phyloP scores from a whole-genome alignment of 92 coral and sea anemone species.

The Metridium senile region DNA sequence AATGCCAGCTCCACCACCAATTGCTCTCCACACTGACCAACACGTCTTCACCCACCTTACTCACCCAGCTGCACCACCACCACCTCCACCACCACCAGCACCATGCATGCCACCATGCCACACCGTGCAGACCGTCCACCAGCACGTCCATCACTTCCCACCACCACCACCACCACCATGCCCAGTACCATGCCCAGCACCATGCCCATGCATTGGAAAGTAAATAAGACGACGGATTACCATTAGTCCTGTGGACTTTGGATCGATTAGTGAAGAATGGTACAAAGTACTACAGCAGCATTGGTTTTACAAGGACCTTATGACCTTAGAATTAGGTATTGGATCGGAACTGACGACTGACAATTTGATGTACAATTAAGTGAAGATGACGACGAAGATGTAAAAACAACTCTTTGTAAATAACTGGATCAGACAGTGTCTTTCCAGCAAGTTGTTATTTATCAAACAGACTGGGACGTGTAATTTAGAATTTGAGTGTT shows the following conservation, averaged over 20 bases:
- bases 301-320: slow-evolving; percentile 27
- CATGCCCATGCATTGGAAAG: slow-evolving; percentile 63
- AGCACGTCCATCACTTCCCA: slow-evolving; percentile 78
- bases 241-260: slow-evolving; percentile 43
- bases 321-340: slow-evolving; percentile 20
- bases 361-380: slow-evolving; percentile 20
- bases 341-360: slow-evolving; percentile 30
- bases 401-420: slow-evolving; percentile 39
- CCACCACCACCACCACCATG: slow-evolving; percentile 92
- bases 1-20: slow-evolving; percentile 78
- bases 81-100: slow-evolving; percentile 73
- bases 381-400: slow-evolving; percentile 29
- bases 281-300: slow-evolving; percentile 30
- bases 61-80: slow-evolving; percentile 83
- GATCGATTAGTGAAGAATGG: slow-evolving; percentile 29
- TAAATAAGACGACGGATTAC: slow-evolving; percentile 13
- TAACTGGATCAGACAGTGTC: slow-evolving; percentile 25
- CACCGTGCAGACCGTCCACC: slow-evolving; percentile 71
- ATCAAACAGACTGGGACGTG: slow-evolving; percentile 26
- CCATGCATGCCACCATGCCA: slow-evolving; percentile 77
- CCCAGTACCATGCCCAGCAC: slow-evolving; percentile 74
- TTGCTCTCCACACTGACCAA: slow-evolving; percentile 46
- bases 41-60: slow-evolving; percentile 59
- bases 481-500: slow-evolving; percentile 34
- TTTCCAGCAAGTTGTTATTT: slow-evolving; percentile 14